Evolutionary conservation across 2,797 vertebrate species (phyloP).

Genomic region (Centroberyx gerrardi): DNA sequence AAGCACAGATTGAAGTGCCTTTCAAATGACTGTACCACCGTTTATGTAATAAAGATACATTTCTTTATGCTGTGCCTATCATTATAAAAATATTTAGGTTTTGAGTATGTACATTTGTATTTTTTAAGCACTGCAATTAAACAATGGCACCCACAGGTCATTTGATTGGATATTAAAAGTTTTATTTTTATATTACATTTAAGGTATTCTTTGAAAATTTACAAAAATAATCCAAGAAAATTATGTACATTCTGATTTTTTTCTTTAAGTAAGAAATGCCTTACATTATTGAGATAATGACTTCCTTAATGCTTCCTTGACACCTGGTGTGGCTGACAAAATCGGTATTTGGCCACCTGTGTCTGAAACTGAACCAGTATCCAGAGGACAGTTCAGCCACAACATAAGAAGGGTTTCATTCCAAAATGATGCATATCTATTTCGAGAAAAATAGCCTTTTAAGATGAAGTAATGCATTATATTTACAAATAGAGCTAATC

Average conservation of each 20-base stretch:
- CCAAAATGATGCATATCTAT: conserved; percentile 4
- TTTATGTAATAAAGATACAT: conserved; percentile 62
- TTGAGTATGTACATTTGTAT: not conserved
- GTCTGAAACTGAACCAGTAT: conserved; percentile 47
- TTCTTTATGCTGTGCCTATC: conserved; percentile 15
- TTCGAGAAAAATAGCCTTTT: conserved; percentile 10
- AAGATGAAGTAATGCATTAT: conserved; percentile 26
- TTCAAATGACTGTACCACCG: conserved; percentile 18
- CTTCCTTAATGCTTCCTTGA: conserved; percentile 25
- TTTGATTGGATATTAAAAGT: conserved; percentile 67
- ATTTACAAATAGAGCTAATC: conserved; percentile 39
- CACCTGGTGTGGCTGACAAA: not conserved
- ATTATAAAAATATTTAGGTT: not conserved
- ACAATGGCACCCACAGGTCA: not conserved
- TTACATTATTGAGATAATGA: conserved; percentile 56
- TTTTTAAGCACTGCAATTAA: not conserved
- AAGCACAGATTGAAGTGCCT: conserved; percentile 56
- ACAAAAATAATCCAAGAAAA: conserved; percentile 78
- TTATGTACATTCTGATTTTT: conserved; percentile 71
- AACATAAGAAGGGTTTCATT: not conserved
- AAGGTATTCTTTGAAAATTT: conserved; percentile 64
- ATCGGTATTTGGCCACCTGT: conserved; percentile 27
- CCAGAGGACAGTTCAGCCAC: conserved; percentile 36
- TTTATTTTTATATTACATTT: conserved; percentile 72
- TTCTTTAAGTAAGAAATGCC: conserved; percentile 54